A percentile compares a stretch with the other conserved stretches of the same genome.
These are phyloP conservation scores for Metacarcinus magister DNA, from an alignment of 2,888 invertebrate species.

Conservation along the genomic window DNA sequence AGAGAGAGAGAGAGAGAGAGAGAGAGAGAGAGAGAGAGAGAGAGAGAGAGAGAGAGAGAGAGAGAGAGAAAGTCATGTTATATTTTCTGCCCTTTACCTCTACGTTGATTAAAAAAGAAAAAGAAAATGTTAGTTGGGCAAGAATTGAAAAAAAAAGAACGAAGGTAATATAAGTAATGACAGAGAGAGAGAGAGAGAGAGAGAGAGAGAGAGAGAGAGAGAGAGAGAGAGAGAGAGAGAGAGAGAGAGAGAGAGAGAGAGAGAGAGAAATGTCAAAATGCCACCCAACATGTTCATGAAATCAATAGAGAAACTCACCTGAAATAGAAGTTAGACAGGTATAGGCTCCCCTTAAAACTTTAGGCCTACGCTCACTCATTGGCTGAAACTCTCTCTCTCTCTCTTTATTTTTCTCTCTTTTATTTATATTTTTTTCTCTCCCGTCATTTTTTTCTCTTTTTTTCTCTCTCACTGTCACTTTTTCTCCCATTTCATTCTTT, in stretches of 20 bases:
- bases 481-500: background rate
- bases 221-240: too few species aligned
- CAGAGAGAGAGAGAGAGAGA: too few species aligned
- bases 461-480: conserved; percentile 47
- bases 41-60: background rate
- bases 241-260: too few species aligned
- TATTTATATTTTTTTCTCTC: background rate
- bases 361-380: background rate
- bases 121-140: too few species aligned
- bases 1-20: background rate
- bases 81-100: too few species aligned
- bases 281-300: too few species aligned
- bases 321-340: background rate
- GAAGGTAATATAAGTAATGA: too few species aligned
- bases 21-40: background rate
- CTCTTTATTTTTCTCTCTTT: background rate
- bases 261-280: too few species aligned
- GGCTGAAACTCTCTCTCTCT: too few species aligned
- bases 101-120: too few species aligned
- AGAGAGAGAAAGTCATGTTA: background rate
- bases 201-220: background rate
- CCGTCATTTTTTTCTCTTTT: background rate
- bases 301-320: too few species aligned
- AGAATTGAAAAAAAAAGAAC: too few species aligned
- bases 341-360: background rate